Base-by-base conservation (phyloP, 2,797 vertebrate species). In the Ciconia nigra region DNA sequence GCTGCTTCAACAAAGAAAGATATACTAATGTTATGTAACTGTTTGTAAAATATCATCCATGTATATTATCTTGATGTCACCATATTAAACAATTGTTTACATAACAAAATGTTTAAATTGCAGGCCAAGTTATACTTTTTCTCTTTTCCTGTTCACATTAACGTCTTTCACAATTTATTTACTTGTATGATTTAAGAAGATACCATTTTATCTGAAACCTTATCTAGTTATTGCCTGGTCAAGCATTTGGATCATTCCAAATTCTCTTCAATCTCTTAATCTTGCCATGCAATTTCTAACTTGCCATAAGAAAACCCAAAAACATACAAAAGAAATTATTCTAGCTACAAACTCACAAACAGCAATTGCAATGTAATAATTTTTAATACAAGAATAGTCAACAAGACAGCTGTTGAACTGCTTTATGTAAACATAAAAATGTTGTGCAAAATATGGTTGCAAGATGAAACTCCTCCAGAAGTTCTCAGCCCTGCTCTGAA, bases 1-100 rank as follows among this genome's bases (percentile, higher is more conserved):
- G 94, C 99, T 99, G 96, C 97, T 99, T 91, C 20, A 89, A 91
- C 57, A 95, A 81, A 86, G 54, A 90, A 84, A 84, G 72, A 90
- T 2, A 88, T 5, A 57, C 33, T 47, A 33, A 42, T 46, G 37
- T 94, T 87, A 94, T 0, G 4, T 28, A 90, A 59, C 20, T 42
- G 25, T 57, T 37, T 65, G 84, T 44, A 74, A 58, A 88, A 69
- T 18, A 69, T 7, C 11, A 93, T 33, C n/a, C 31, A 55, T 3
- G 7, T 31, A 24, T 5, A 46, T 73, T 58, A 81, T 7, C 39
- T 80, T 87, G 63, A 39, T 9, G 26, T 39, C 31, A 83, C 11
- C 44, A 42, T 0, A 5, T 25, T 73, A 73, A 94, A 81, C n/a
- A 62, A 7, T 46, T 51, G 13, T 67, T 74, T 52, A 67, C 57